Conservation (phyloP, 2,113 vertebrate species). For the Henicopernis longicauda region DNA sequence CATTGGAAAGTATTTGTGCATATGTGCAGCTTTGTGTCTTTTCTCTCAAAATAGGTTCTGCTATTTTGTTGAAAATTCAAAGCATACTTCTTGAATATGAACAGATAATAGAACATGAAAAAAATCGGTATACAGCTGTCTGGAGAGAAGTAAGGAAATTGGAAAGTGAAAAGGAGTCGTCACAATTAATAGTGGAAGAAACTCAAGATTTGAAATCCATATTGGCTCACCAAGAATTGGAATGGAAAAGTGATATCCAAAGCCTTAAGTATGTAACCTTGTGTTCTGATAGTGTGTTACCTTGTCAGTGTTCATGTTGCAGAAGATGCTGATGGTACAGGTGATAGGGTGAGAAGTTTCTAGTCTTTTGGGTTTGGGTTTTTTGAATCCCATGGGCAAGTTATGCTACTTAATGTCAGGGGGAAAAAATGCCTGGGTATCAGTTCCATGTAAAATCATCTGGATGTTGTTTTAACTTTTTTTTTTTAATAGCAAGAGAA, state of each 20-base stretch:
- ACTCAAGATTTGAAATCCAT: slow-evolving; percentile 29
- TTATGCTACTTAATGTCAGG: background rate
- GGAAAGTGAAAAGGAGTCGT: background rate
- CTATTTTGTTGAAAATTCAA: slow-evolving; percentile 29
- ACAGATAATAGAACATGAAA: slow-evolving; percentile 16
- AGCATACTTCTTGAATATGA: slow-evolving; percentile 47
- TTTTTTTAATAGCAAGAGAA: background rate
- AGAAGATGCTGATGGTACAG: background rate
- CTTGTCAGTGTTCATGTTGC: background rate
- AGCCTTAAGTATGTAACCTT: slow-evolving; percentile 34
- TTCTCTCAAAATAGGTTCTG: slow-evolving; percentile 26
- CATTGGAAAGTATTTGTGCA: background rate
- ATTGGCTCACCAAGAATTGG: slow-evolving; percentile 20
- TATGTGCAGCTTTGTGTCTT: background rate
- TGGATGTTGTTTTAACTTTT: background rate
- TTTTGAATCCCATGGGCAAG: background rate
- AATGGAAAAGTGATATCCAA: slow-evolving; percentile 38
- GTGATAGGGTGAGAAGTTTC: background rate
- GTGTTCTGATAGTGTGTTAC: background rate
- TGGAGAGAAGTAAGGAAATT: slow-evolving; percentile 16
- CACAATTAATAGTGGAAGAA: background rate
- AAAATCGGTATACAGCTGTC: background rate
- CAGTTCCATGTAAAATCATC: background rate
- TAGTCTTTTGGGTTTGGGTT: background rate
- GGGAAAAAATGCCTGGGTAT: background rate